These are phyloP conservation scores for Sander vitreus DNA, from an alignment of 2,113 vertebrate genomes.

Conservation along the genomic window DNA sequence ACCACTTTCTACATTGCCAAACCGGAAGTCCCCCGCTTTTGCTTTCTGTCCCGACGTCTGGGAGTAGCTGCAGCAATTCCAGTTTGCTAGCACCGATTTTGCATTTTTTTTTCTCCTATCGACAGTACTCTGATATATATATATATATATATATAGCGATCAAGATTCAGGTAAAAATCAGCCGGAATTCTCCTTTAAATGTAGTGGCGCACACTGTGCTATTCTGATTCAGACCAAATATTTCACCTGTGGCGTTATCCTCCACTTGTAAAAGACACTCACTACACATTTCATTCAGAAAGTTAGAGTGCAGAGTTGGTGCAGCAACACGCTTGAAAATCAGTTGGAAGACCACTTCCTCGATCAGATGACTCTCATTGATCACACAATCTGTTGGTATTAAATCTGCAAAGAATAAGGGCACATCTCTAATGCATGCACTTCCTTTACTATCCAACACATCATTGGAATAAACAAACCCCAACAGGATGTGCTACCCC, in stretches of 20 bases:
- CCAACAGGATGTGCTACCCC: not conserved
- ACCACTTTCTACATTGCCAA: too few relatives aligned
- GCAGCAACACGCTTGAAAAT: not conserved
- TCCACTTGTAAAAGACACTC: not conserved
- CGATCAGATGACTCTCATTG: not conserved
- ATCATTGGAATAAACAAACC: constrained; percentile 33
- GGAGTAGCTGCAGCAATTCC: too few relatives aligned
- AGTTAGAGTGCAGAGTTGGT: not conserved
- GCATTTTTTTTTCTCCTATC: too few relatives aligned
- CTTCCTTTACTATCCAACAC: constrained; percentile 23
- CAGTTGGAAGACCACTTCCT: not conserved
- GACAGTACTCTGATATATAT: too few relatives aligned
- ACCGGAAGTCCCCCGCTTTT: too few relatives aligned
- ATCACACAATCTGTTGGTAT: not conserved
- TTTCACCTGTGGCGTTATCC: not conserved
- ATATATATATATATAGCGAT: too few relatives aligned
- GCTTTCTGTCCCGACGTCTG: too few relatives aligned
- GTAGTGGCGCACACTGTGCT: not conserved
- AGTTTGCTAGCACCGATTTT: too few relatives aligned
- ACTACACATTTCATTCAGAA: not conserved
- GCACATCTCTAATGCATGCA: constrained; percentile 27
- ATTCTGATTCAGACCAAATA: not conserved
- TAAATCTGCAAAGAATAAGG: not conserved
- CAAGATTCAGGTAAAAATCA: too few relatives aligned
- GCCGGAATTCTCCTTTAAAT: not conserved